Percentiles rank a stretch among this genome's conserved stretches.
phyloP scores from a whole-genome alignment of 2,113 vertebrate species.

The Dicrurus megarhynchus region DNA sequence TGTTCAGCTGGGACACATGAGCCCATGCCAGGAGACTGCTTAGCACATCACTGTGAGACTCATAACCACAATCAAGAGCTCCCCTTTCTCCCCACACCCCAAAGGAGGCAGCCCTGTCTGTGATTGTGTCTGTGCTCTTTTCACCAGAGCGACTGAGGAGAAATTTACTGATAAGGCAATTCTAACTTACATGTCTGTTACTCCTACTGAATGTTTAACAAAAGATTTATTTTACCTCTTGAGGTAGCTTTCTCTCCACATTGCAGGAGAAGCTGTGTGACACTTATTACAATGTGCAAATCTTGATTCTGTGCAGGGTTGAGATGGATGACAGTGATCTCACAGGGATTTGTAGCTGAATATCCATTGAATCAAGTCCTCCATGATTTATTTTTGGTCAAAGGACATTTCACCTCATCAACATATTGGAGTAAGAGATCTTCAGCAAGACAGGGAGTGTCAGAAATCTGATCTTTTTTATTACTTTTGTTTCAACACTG shows the following conservation, averaged over 20 bases:
- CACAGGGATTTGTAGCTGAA: neutral
- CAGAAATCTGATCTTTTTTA: neutral
- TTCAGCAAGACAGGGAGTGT: neutral
- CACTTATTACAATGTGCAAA: neutral
- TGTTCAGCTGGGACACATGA: rapidly evolving
- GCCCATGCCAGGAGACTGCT: neutral
- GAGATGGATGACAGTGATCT: neutral
- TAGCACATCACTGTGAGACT: neutral
- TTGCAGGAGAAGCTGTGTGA: neutral
- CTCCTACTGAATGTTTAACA: neutral
- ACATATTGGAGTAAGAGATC: neutral
- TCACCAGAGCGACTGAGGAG: neutral
- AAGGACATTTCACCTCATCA: neutral
- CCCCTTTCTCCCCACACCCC: neutral
- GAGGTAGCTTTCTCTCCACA: neutral
- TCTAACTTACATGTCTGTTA: neutral
- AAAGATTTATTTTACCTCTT: neutral
- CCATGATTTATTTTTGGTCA: neutral
- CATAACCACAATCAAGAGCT: neutral
- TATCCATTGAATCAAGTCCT: neutral
- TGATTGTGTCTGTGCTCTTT: neutral
- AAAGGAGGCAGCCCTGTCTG: neutral
- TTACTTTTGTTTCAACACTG: neutral
- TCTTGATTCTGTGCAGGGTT: neutral
- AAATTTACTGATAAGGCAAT: neutral